Base-by-base conservation (phyloP, 2,888 invertebrate species). In the Anagyrus pseudococci region DNA sequence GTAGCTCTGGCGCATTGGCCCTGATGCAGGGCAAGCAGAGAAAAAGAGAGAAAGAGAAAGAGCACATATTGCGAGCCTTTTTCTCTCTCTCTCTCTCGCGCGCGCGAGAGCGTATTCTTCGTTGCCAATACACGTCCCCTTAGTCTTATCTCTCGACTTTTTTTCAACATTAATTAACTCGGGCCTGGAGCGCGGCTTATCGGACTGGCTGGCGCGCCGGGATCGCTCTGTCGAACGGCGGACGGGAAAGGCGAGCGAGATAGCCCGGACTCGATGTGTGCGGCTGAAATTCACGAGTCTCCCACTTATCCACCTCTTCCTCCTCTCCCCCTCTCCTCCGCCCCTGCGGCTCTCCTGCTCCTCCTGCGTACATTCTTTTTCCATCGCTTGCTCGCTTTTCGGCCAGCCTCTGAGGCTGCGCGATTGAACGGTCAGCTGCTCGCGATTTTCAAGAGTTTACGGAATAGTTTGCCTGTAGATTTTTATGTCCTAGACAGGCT, bases 141-240 rank as follows among this genome's bases (percentile, higher is more conserved):
- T 54, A 58, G 46, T 65, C 61, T 65, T 62, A 62, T 62, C 65
- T 50, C 44, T 13, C 17, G 19, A n/a, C 25, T 48, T 55, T 49
- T 62, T 74, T 72, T 67, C 67, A 68, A 74, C 78, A 76, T 77
- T 78, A 79, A 79, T 78, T 78, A 78, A 77, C 77, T 74, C 69
- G 66, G 65, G 63, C 70, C 54, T 29, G 57, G 13, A 17, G 44
- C 19, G n/a, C 20, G 62, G 67, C 73, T 77, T 77, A 77, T 77
- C 77, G 65, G 4, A 37, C 50, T 41, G 15, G 33, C 57, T 25
- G 33, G 20, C 22, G 23, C 58, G 8, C 29, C 29, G 22, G 6
- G 19, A 20, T 29, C 56, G 22, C 22, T 13, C 7, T 17, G 17
- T 25, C 26, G 40, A 15, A 33, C 46, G 62, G 49, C 63, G 64